Conservation (phyloP, 2,797 vertebrate genomes). For the Erpetoichthys calabaricus region DNA sequence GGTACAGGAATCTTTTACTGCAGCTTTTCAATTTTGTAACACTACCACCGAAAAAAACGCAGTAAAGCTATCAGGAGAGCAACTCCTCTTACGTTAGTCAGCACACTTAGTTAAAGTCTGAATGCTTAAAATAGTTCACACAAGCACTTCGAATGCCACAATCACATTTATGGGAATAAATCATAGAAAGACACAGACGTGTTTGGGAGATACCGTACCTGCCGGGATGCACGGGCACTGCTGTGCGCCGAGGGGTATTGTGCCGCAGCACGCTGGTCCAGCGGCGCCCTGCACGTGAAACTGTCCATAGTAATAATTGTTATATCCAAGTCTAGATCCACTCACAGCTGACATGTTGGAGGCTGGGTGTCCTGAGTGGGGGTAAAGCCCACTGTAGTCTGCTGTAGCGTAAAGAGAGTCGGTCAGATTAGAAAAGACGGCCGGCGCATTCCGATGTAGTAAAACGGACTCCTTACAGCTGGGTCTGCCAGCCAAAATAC, state of each 20-base stretch:
- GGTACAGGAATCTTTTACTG: no score
- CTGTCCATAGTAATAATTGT: conserved; percentile 89
- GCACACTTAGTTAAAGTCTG: no score
- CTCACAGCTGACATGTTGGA: conserved; percentile 57
- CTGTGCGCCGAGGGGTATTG: conserved; percentile 68
- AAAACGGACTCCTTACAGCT: conserved; percentile 83
- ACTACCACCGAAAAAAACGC: no score
- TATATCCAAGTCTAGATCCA: conserved; percentile 74
- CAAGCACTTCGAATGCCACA: no score
- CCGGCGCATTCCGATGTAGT: conserved; percentile 64
- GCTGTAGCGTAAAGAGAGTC: conserved; percentile 68
- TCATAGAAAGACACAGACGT: no score
- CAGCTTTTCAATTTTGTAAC: no score
- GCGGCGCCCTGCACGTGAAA: conserved; percentile 75
- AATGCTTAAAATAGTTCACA: no score
- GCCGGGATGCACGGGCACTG: conserved; percentile 82
- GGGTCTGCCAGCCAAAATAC: conserved; percentile 84
- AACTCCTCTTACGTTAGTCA: no score
- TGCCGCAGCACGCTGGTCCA: conserved; percentile 75
- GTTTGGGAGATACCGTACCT: conserved; percentile 48
- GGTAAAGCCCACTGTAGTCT: conserved; percentile 81
- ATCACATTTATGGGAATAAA: no score
- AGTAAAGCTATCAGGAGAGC: no score
- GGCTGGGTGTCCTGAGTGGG: conserved; percentile 58
- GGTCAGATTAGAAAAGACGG: conserved; percentile 66